phyloP scores from a whole-genome alignment of 2,113 vertebrate species.

The Dromas ardeola region DNA sequence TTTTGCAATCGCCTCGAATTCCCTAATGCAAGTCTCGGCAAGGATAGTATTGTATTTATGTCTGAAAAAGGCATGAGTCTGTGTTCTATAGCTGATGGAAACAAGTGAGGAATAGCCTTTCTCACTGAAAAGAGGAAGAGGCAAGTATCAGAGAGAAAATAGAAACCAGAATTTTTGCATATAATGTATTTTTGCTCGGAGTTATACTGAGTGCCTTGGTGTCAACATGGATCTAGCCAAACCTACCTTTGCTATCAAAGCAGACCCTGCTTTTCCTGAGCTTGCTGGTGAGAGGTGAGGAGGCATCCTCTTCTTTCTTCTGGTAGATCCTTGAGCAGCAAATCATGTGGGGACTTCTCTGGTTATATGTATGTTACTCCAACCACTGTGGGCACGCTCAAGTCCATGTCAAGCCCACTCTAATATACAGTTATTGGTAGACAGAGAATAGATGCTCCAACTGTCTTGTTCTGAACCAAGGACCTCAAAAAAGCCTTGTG shows the following conservation, averaged over 20 bases:
- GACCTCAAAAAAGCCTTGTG: neutral
- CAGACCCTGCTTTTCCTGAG: neutral
- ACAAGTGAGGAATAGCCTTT: neutral
- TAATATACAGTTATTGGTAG: neutral
- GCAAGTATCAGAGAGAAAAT: neutral
- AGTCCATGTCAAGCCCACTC: neutral
- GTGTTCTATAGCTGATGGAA: neutral
- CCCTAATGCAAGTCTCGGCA: neutral
- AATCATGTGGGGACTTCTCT: neutral
- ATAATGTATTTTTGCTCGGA: neutral
- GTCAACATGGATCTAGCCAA: neutral
- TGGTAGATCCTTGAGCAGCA: neutral
- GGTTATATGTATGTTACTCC: accelerated
- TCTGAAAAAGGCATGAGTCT: neutral
- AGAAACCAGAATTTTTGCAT: neutral
- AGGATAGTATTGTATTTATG: neutral
- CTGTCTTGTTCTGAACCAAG: neutral
- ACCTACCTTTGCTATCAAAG: neutral
- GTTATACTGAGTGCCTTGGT: neutral
- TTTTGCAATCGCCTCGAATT: neutral
- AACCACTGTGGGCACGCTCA: accelerated
- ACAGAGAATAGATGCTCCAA: neutral
- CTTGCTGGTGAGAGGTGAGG: neutral
- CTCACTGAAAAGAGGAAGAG: neutral
- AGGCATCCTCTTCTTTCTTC: neutral